A percentile compares a stretch with the other conserved stretches of the same genome.
These are phyloP conservation scores for Ophion slaviceki DNA, from an alignment of 2,888 invertebrate genomes.

Conservation along the genomic window DNA sequence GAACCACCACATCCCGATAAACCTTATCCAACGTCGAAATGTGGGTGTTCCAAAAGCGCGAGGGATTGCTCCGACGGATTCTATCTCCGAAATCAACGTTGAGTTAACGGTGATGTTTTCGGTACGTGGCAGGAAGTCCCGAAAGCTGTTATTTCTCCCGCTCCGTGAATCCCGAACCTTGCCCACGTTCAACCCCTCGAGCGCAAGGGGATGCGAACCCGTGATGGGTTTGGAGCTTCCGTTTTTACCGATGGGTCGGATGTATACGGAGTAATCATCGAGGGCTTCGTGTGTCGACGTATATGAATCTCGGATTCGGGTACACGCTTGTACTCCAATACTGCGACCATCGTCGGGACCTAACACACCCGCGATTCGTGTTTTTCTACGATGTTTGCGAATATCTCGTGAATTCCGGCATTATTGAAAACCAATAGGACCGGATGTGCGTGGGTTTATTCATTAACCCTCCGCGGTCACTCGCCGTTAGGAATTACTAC, in stretches of 20 bases:
- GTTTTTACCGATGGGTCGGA: constrained; percentile 37
- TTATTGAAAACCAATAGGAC: neutral
- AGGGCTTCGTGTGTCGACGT: neutral
- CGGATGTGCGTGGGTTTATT: neutral
- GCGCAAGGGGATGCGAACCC: constrained; percentile 6
- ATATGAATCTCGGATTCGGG: constrained; percentile 27
- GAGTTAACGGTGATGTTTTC: constrained; percentile 70
- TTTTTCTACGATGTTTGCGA: neutral
- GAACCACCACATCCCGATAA: constrained; percentile 63
- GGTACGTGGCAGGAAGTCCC: constrained; percentile 62
- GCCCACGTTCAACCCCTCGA: constrained; percentile 14
- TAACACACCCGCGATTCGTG: neutral
- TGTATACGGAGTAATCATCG: constrained; percentile 27
- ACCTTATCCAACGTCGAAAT: constrained; percentile 59
- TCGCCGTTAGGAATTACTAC: too few relatives aligned
- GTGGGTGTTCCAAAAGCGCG: constrained; percentile 57
- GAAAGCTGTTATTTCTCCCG: constrained; percentile 41
- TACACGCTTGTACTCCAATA: constrained; percentile 12
- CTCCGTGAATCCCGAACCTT: constrained; percentile 28
- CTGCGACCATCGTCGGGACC: neutral
- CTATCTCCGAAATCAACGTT: constrained; percentile 71
- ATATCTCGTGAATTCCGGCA: neutral
- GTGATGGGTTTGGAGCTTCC: constrained; percentile 37
- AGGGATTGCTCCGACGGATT: constrained; percentile 64
- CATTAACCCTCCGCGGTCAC: neutral